Base-by-base conservation (phyloP, 2,888 invertebrate species). In the Nomada hirtipes region DNA sequence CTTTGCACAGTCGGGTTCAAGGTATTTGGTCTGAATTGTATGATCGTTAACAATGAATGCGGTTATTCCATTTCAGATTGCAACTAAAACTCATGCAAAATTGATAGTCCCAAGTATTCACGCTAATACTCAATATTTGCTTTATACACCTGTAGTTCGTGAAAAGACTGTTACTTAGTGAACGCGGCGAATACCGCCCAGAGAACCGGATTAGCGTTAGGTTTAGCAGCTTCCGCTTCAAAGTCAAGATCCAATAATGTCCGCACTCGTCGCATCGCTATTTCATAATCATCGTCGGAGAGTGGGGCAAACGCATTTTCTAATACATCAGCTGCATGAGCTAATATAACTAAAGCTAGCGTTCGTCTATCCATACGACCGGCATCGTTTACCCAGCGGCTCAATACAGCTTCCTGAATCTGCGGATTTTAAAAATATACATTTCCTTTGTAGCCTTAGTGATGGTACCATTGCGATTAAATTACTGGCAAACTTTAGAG, bases 121-220 rank as follows among this genome's bases (percentile, higher is more conserved):
- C 84, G 71, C 75, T 83, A 86, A 79, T 89, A 88, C 84, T 84
- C 85, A 83, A 82, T 86, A 85, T 85, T 88, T 87, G 74, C 80
- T 87, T 86, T 79, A 84, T 88, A 86, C 84, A 86, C 76, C 83
- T 70, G 73, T 80, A 86, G 68, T 79, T 83, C 77, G 68, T 76
- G 60, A 81, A 81, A 79, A 87, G 87, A 92, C 92, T 94, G 95
- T 96, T 97, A 99, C 96, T 99, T 99, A 92, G 98, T 98, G 95
- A 99, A 99, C 82, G 99, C 98, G 89, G 99, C 98, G 94, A 99
- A 99, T 80, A 99, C 99, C 73, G 99, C 99, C 99, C 99, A 99
- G 95, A 99, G 97, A 90, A 99, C 97, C 94, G 99, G 99, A 92
- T 97, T 97, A 79, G 97, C 97, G 93, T 97, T 97, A 64, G 97